Evolutionary conservation across 2,113 vertebrate species (phyloP).

Genomic region (Nibea coibor): DNA sequence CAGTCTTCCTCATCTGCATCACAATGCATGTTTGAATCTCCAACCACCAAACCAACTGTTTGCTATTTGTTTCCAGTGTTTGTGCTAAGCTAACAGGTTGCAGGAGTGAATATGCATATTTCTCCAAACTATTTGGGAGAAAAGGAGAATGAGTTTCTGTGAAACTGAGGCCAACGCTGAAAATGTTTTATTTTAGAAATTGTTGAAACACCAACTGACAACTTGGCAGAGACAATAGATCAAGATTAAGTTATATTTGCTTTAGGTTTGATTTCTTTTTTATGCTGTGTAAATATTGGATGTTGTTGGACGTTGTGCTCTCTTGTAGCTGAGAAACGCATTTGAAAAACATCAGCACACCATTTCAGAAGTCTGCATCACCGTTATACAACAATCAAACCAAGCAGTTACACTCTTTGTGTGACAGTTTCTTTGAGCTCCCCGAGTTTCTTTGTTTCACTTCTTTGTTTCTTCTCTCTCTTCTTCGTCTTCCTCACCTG

Average conservation of each 20-base stretch:
- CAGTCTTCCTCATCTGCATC: too few species aligned
- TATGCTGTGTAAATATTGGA: not conserved
- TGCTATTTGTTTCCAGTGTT: too few species aligned
- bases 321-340: not conserved
- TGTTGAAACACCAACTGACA: not conserved
- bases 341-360: not conserved
- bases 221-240: not conserved
- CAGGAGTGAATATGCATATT: too few species aligned
- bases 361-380: not conserved
- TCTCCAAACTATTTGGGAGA: too few species aligned
- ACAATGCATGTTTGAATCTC: too few species aligned
- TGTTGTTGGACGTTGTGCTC: not conserved
- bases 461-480: slow-evolving; percentile 24
- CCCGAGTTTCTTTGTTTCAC: slow-evolving; percentile 10
- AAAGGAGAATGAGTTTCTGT: too few species aligned
- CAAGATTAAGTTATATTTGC: too few species aligned
- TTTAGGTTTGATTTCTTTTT: not conserved
- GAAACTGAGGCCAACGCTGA: too few species aligned
- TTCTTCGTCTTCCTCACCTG: slow-evolving; percentile 16
- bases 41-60: too few species aligned
- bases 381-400: not conserved
- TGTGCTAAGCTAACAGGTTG: too few species aligned
- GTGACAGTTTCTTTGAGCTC: slow-evolving; percentile 15
- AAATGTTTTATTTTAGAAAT: not conserved
- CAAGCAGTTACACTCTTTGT: not conserved